Base-by-base conservation (phyloP, 2,797 vertebrate species). In the Yasuhikotakia modesta region DNA sequence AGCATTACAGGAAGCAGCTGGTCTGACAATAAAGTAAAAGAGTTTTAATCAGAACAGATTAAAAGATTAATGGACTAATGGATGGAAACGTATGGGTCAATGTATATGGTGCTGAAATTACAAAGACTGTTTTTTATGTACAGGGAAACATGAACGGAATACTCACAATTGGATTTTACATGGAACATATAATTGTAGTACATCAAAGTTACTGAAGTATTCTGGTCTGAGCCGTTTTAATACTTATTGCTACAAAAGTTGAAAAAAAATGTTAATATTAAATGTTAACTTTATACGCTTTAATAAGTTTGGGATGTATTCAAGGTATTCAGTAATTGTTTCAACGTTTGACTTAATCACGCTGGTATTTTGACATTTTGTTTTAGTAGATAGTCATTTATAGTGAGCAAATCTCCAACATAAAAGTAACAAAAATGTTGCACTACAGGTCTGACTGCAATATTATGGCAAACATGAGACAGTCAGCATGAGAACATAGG, bases 341-440 rank as follows among this genome's bases (percentile, higher is more conserved):
- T 48, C 13, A 48, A 48, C 46, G 2, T 16, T 17, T 50, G 17
- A 14, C 13, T 70, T 27, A 27, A 39, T 70, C 8, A 57, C 21
- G 17, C 55, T 71, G 53, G n/a, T 35, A 32, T 12, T 43, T 43
- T 43, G 39, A 10, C 16, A 7, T 24, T 17, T 24, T 17, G 5
- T 43, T 57, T n/a, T 11, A 10, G 13, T 63, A 35, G 10, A 45
- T 45, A 3, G 16, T 6, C 0, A 1, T 1, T 7, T 43, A 52
- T 0, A 2, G 2, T 39, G 14, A 64, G 32, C 2, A 17, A 66
- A 75, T 19, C 11, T 55, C 14, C 12, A n/a, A 53, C 10, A 27
- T 30, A 70, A 70, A 19, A 19, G 24, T 52, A 19, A 43, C 14
- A 58, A 75, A 45, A 73, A 75, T 67, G 50, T 67, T 57, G 63